Evolutionary conservation across 2,888 invertebrate species (phyloP).

Genomic region (Abrostola tripartita): DNA sequence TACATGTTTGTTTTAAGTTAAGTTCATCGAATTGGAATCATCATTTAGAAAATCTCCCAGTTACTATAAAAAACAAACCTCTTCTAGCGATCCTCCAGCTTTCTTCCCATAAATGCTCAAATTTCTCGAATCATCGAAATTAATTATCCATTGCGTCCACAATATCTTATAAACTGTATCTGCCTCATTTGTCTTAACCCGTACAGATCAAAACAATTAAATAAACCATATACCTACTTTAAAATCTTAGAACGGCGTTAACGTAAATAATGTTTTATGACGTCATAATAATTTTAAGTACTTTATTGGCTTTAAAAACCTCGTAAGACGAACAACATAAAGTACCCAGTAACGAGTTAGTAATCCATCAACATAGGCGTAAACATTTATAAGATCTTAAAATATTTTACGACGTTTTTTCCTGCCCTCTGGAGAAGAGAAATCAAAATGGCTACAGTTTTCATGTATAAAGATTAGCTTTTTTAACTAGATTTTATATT

Average conservation of each 20-base stretch:
- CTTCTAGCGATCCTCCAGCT: too few relatives aligned
- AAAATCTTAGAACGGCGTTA: slow-evolving; percentile 15
- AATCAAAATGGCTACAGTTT: slow-evolving; percentile 9
- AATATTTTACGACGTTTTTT: slow-evolving; percentile 35
- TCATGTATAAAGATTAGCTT: not conserved
- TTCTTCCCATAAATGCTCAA: too few relatives aligned
- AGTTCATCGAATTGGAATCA: too few relatives aligned
- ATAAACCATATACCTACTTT: not conserved
- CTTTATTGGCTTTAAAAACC: slow-evolving; percentile 39
- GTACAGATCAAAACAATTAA: not conserved
- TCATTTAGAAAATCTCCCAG: too few relatives aligned
- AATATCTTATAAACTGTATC: too few relatives aligned
- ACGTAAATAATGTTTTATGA: slow-evolving; percentile 44
- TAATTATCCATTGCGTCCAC: too few relatives aligned
- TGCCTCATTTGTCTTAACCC: too few relatives aligned
- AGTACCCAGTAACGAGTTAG: slow-evolving; percentile 35
- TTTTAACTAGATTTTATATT: too few relatives aligned
- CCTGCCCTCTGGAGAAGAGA: slow-evolving; percentile 8
- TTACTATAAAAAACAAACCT: too few relatives aligned
- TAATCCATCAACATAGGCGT: slow-evolving; percentile 44
- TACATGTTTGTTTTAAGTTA: too few relatives aligned
- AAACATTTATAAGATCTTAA: slow-evolving; percentile 35
- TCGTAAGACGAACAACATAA: slow-evolving; percentile 46
- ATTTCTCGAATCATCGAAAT: too few relatives aligned
- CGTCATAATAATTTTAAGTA: slow-evolving; percentile 40